These are phyloP conservation scores for Teleiodes luculella DNA, from an alignment of 2,888 invertebrate species.

Conservation along the genomic window DNA sequence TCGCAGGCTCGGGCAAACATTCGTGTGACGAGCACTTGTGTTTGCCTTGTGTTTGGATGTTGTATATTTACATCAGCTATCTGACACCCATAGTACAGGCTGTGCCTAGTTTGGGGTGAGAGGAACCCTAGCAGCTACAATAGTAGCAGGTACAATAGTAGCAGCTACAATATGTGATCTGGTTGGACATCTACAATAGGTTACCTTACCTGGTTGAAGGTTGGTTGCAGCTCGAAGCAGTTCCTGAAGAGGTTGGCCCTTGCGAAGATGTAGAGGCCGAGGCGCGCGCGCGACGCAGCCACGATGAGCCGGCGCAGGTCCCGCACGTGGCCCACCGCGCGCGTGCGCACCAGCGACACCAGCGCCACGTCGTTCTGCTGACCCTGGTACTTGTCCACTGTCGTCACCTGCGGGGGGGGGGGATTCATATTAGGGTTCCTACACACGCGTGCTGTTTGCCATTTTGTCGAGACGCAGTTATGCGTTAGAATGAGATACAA, in stretches of 20 bases:
- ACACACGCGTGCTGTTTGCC: too few species aligned
- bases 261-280: constrained; percentile 98
- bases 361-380: constrained; percentile 99
- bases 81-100: too few species aligned
- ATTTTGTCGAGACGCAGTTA: too few species aligned
- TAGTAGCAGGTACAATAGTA: too few species aligned
- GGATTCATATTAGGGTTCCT: too few species aligned
- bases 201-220: constrained; percentile 90
- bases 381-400: constrained; percentile 99
- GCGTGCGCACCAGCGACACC: constrained; percentile 96
- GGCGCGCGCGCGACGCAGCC: constrained; percentile 97
- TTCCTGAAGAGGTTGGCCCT: constrained; percentile 95
- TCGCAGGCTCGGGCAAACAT: too few species aligned
- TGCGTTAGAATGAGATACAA: too few species aligned
- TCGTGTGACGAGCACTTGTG: too few species aligned
- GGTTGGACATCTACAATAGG: constrained; percentile 95
- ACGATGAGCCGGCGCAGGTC: constrained; percentile 98
- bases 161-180: constrained; percentile 75
- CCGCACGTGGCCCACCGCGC: constrained; percentile 97
- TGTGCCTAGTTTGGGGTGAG: too few species aligned
- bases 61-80: too few species aligned
- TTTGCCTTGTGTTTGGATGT: too few species aligned
- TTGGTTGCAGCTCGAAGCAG: constrained; percentile 97
- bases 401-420: constrained; percentile 84
- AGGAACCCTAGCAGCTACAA: too few species aligned